Evolutionary conservation across 2,888 invertebrate genomes (phyloP), one percentile per base, ranked within the genome.

Genomic region (Dorcus parallelipipedus): DNA sequence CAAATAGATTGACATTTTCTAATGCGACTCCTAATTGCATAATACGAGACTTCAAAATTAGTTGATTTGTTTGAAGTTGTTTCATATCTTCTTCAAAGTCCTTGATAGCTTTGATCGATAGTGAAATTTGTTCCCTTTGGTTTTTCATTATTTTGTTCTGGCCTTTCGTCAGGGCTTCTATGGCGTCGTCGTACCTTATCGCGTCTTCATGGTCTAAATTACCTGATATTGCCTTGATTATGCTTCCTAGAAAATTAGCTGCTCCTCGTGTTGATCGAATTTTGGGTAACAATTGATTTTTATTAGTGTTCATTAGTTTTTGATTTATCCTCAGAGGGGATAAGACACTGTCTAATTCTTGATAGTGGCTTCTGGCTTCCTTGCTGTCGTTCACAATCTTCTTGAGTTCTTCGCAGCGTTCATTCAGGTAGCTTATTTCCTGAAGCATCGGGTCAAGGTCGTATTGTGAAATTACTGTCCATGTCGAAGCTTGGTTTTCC

Each of bases 191-290:
- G 39, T 51, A 51, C 23, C 38, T 38, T n/a, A 20, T 9, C 7
- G 51, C 51, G 2, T 51, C 51, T n/a, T 51, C 51, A 5, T 26
- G 3, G 2, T 26, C 26, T 5, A 26, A 20, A 38, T 53, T 53
- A 9, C 43, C 53, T 7, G 53, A 45, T 9, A 43, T 38, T 10
- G 53, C 53, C 7, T 53, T 53, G 20, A 53, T 47, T 9, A 53
- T 47, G 4, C 45, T 45, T 9, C 53, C 45, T 6, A 45, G 3
- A 33, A 53, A 53, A 26, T 53, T 53, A 8, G 41, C 8, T n/a
- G 53, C 45, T 53, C 47, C 53, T 10, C 52, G 41, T 39, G 43
- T 38, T 33, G 26, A 33, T 45, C 53, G 23, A 6, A 45, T 14
- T 6, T 45, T 53, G 10, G 42, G 43, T 3, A 43, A 17, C 26